Percentiles rank a stretch among this genome's conserved stretches.
Conservation (phyloP, 2,797 vertebrate species). For the Pteronotus mesoamericanus region DNA sequence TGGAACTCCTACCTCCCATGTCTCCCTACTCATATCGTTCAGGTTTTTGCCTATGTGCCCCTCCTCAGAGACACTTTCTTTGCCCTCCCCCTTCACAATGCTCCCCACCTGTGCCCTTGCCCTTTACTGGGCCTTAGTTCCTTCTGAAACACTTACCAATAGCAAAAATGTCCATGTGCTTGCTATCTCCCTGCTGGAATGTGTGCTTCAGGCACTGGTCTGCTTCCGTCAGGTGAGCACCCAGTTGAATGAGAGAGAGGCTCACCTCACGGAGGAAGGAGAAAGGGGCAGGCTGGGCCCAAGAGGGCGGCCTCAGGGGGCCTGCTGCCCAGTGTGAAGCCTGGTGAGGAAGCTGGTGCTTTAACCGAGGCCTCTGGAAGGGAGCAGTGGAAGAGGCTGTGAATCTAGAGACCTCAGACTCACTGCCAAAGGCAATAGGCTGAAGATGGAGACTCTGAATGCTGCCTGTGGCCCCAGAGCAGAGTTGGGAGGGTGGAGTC, state of each 20-base stretch:
- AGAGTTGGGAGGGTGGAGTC: slow-evolving; percentile 7
- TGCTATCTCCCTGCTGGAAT: background rate
- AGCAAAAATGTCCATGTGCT: background rate
- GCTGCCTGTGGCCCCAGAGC: slow-evolving; percentile 33
- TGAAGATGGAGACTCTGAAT: slow-evolving; percentile 30
- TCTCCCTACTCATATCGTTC: background rate
- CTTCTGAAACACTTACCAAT: background rate
- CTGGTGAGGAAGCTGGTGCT: slow-evolving; percentile 68
- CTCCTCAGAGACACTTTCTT: background rate
- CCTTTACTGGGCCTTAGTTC: background rate
- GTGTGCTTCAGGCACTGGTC: rapidly evolving
- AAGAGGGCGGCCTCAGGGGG: background rate
- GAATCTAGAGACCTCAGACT: slow-evolving; percentile 68
- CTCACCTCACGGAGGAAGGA: background rate
- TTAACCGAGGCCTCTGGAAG: slow-evolving; percentile 63
- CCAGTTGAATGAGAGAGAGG: slow-evolving; percentile 18
- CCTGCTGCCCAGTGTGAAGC: rapidly evolving
- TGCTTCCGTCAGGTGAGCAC: rapidly evolving
- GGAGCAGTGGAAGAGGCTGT: slow-evolving; percentile 53
- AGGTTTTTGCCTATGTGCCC: background rate
- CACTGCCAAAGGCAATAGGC: slow-evolving; percentile 56
- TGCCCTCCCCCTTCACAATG: background rate
- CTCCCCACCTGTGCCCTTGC: background rate
- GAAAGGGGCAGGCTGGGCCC: rapidly evolving
- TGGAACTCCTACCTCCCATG: background rate